Percentiles rank a stretch among this genome's conserved stretches.
phyloP scores from a whole-genome alignment of 2,888 invertebrate species.

The Apamea sordens region DNA sequence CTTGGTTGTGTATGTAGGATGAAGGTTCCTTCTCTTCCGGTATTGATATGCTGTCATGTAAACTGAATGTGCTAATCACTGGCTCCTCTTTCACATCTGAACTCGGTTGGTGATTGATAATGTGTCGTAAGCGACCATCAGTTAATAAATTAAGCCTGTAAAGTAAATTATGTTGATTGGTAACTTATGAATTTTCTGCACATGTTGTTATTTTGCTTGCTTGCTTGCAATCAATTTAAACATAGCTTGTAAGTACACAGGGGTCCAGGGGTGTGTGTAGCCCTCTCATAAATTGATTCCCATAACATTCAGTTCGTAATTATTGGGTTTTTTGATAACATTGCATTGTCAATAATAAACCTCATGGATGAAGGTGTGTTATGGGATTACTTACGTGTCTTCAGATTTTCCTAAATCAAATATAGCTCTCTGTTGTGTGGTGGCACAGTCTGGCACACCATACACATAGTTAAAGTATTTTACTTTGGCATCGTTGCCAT shows the following conservation, averaged over 20 bases:
- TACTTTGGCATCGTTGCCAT: conserved; percentile 90
- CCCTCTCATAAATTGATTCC: background rate
- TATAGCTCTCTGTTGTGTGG: conserved; percentile 92
- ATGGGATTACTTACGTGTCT: conserved; percentile 86
- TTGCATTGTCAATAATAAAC: background rate
- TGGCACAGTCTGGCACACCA: conserved; percentile 93
- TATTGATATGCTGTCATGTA: conserved; percentile 82
- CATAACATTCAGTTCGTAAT: background rate
- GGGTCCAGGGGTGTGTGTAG: no score
- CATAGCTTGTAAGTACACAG: background rate
- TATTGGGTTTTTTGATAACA: background rate
- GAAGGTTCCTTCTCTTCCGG: conserved; percentile 89
- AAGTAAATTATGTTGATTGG: background rate
- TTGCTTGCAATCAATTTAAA: background rate
- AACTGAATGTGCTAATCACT: conserved; percentile 73
- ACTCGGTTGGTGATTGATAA: conserved; percentile 90
- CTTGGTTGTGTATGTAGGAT: conserved; percentile 93
- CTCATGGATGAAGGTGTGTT: background rate
- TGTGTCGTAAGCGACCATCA: conserved; percentile 94
- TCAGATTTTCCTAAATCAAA: conserved; percentile 91
- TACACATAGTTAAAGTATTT: conserved; percentile 90
- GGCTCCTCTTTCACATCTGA: conserved; percentile 83
- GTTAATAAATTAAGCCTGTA: conserved; percentile 91
- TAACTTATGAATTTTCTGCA: background rate
- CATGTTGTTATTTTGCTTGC: background rate